A percentile compares a stretch with the other conserved stretches of the same genome.
phyloP scores from a whole-genome alignment of 2,888 invertebrate genomes.

The Eutolmus rufibarbis region DNA sequence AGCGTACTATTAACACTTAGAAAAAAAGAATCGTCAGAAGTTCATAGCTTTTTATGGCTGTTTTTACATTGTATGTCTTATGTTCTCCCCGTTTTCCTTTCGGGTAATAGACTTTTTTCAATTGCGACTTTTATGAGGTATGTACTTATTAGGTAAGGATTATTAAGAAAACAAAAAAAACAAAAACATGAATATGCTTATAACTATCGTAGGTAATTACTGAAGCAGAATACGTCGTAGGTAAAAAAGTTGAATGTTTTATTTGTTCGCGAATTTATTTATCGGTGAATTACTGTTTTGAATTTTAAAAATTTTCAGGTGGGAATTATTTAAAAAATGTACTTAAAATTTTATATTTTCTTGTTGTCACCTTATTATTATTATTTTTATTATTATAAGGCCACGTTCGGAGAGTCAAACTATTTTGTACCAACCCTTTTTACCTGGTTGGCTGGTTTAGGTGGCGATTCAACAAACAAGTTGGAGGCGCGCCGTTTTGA shows the following conservation, averaged over 20 bases:
- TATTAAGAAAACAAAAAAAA: neutral
- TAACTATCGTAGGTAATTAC: slow-evolving; percentile 23
- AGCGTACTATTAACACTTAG: slow-evolving; percentile 5
- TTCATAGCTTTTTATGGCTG: slow-evolving; percentile 21
- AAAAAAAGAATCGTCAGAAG: neutral
- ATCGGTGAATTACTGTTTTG: neutral
- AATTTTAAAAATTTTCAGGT: neutral
- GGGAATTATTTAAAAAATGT: neutral
- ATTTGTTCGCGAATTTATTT: neutral
- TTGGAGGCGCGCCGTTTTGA: too few species aligned
- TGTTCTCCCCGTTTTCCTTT: neutral
- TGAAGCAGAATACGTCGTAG: neutral
- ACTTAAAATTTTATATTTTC: too few species aligned
- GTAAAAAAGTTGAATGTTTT: neutral
- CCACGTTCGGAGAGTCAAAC: too few species aligned
- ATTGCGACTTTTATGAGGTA: slow-evolving; percentile 20
- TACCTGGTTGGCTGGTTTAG: too few species aligned
- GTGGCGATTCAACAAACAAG: too few species aligned
- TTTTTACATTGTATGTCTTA: neutral
- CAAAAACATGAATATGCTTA: slow-evolving; percentile 13
- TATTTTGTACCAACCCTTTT: too few species aligned
- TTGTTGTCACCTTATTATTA: too few species aligned
- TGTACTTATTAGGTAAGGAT: slow-evolving; percentile 19
- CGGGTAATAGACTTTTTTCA: neutral
- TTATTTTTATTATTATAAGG: too few species aligned